Base-by-base conservation (phyloP, 2,113 vertebrate genomes). In the Psettodes erumei region DNA sequence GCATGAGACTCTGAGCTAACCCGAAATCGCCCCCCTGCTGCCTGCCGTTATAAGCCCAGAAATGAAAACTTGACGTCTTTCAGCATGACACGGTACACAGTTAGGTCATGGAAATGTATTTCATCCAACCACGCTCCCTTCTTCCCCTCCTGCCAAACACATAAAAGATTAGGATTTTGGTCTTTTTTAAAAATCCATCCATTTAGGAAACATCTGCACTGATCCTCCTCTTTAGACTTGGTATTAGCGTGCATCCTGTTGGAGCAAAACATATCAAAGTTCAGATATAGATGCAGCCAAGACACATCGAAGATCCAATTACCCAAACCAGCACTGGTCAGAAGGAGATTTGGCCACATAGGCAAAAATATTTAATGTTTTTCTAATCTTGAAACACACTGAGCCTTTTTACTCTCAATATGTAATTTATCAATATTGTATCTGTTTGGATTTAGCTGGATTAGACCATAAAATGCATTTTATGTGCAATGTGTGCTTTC, bases 31-130 rank as follows among this genome's bases (percentile, higher is more conserved):
- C 40, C 32, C 66, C 16, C 54, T 35, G 13, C 63, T 4, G 15
- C 37, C n/a, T n/a, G n/a, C n/a, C n/a, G n/a, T n/a, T n/a, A n/a
- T 63, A 54, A 82, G 45, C 75, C 81, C 48, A 35, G 77, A 86
- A 86, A 90, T 88, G 73, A 88, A 84, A 88, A 83, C 75, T 75
- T 73, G 40, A 56, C 18, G 30, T 88, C 62, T 70, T 85, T 77
- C 42, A 48, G 50, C 6, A 1, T 10, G 19, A 38, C 5, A 13
- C 54, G 55, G 58, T 59, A 60, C 70, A 81, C 59, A 43, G 64
- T 56, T 6, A 21, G 60, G 62, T 77, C 71, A 19, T 8, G 40
- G 27, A 23, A 69, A 53, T 56, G 53, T 53, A 59, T 71, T 79
- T 33, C 33, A 69, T 16, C 25, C 51, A 45, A 15, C 23, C 27